These are phyloP conservation scores for Cydia strobilella DNA, from an alignment of 1,140 invertebrate genomes.

Conservation along the genomic window DNA sequence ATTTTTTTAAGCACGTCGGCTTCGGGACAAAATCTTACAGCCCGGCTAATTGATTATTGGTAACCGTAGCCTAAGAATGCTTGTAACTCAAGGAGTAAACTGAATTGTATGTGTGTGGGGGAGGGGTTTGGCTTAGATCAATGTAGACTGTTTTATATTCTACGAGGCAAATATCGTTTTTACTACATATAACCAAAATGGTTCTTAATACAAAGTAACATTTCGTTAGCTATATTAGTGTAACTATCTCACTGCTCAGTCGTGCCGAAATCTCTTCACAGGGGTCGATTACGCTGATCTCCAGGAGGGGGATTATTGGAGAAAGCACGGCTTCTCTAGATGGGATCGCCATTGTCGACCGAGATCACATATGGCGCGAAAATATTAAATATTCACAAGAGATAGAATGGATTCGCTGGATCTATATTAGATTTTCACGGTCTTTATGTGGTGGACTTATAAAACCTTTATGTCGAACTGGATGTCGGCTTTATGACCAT, in stretches of 20 bases:
- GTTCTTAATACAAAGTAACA: not conserved
- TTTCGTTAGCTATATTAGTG: conserved; percentile 9
- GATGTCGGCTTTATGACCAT: not conserved
- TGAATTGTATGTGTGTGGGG: too few relatives aligned
- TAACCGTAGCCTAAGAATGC: too few relatives aligned
- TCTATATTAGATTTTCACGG: conserved; percentile 33
- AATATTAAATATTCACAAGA: conserved; percentile 64
- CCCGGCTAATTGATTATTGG: too few relatives aligned
- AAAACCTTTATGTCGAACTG: not conserved
- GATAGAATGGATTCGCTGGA: conserved; percentile 49
- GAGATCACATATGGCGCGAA: conserved; percentile 58
- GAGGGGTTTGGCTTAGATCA: too few relatives aligned
- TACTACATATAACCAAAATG: not conserved
- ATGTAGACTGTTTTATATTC: too few relatives aligned
- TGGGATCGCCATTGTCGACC: conserved; percentile 53
- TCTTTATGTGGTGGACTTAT: conserved; percentile 24
- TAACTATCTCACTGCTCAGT: conserved; percentile 22
- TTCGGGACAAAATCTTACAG: too few relatives aligned
- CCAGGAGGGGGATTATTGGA: conserved; percentile 57
- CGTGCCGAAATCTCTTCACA: conserved; percentile 44
- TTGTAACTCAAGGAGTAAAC: too few relatives aligned
- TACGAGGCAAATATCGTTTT: too few relatives aligned
- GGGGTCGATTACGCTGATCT: conserved; percentile 47
- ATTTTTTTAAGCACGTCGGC: too few relatives aligned
- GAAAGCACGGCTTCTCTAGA: conserved; percentile 50